Conservation (phyloP, 64 coral and sea anemone species). For the Pocillopora verrucosa region DNA sequence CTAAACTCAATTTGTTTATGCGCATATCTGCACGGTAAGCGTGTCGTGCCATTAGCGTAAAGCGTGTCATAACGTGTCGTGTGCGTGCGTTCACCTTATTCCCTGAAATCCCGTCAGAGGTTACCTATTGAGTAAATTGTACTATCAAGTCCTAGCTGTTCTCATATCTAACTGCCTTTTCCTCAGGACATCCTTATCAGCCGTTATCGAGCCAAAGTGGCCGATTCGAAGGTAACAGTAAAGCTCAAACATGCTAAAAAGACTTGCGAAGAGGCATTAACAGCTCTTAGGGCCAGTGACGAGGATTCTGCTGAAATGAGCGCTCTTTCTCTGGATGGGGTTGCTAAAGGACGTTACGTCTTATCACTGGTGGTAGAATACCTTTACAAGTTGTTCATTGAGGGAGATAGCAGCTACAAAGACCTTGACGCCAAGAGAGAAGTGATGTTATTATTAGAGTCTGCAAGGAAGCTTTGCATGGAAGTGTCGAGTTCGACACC, state of each 20-base stretch:
- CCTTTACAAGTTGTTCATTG: constrained; percentile 21
- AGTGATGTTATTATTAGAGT: neutral
- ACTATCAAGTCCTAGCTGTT: neutral
- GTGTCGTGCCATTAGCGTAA: no score
- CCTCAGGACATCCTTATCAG: constrained; percentile 30
- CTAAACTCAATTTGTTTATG: no score
- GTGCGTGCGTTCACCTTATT: no score
- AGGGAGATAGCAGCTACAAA: neutral
- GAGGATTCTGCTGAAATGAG: constrained; percentile 2
- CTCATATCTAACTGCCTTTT: neutral
- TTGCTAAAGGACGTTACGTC: constrained; percentile 28
- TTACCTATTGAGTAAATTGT: neutral
- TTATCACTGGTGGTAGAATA: constrained; percentile 16
- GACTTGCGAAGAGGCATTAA: constrained; percentile 13
- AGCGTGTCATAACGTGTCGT: no score
- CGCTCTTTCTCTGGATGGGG: constrained; percentile 19
- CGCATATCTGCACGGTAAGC: no score
- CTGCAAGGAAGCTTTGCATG: constrained; percentile 1
- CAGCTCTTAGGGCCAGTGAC: neutral
- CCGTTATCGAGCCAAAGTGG: constrained; percentile 18
- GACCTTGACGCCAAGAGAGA: neutral
- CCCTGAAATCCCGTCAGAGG: neutral
- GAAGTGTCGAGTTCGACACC: constrained; percentile 4
- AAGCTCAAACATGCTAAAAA: constrained; percentile 13
- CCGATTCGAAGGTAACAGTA: constrained; percentile 22